phyloP scores from a whole-genome alignment of 1,140 invertebrate species.

The Rhynchophorus ferrugineus region DNA sequence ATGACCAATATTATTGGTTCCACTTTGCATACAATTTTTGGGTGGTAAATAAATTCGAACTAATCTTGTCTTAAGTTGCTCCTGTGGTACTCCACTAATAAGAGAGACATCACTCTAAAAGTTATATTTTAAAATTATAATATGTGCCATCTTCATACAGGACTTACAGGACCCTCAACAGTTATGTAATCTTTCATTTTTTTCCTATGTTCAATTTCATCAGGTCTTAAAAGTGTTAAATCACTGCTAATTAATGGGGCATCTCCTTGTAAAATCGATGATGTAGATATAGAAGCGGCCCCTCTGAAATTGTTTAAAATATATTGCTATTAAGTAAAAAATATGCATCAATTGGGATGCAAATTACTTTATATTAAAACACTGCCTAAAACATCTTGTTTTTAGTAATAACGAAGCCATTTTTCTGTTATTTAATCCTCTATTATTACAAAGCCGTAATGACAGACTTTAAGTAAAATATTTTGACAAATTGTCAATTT shows the following conservation, averaged over 20 bases:
- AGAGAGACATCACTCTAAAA: slow-evolving; percentile 50
- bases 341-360: not conserved
- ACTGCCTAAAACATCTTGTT: slow-evolving; percentile 11
- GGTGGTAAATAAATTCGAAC: slow-evolving; percentile 87
- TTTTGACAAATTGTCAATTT: not conserved
- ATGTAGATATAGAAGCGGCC: slow-evolving; percentile 11
- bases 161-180: slow-evolving; percentile 45
- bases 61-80: slow-evolving; percentile 72
- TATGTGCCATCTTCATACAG: slow-evolving; percentile 2
- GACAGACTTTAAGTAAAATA: not conserved
- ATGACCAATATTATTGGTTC: slow-evolving; percentile 76
- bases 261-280: slow-evolving; percentile 12
- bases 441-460: not conserved
- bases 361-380: slow-evolving; percentile 12
- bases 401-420: slow-evolving; percentile 15
- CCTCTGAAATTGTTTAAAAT: slow-evolving; percentile 3
- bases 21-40: slow-evolving; percentile 97
- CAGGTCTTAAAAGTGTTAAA: slow-evolving; percentile 44
- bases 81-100: slow-evolving; percentile 75
- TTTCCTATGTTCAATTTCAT: slow-evolving; percentile 46
- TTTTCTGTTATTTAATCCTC: not conserved
- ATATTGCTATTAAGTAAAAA: not conserved
- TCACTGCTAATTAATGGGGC: slow-evolving; percentile 36
- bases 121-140: not conserved
- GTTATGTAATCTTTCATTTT: slow-evolving; percentile 49